Evolutionary conservation across 2,888 invertebrate genomes (phyloP).

Genomic region (Caenorhabditis macrosperma): DNA sequence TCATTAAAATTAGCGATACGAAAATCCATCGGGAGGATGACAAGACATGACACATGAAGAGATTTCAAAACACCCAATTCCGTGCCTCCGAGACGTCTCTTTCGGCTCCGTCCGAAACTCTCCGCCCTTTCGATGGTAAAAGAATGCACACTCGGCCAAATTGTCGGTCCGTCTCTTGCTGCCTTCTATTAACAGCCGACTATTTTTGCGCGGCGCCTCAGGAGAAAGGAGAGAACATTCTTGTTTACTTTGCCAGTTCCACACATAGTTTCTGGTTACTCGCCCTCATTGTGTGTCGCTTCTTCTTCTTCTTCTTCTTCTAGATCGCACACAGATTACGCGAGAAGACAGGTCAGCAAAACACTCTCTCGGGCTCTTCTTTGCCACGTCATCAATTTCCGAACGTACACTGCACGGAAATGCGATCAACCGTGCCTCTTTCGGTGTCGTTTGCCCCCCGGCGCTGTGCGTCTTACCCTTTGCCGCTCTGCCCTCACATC

Average conservation of each 20-base stretch:
- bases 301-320: not conserved
- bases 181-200: not conserved
- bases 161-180: not conserved
- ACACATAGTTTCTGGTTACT: slow-evolving; percentile 28
- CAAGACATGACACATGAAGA: not conserved
- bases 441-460: slow-evolving; percentile 25
- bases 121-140: not conserved
- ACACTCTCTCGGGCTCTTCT: not conserved
- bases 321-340: slow-evolving; percentile 12
- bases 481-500: slow-evolving; percentile 14
- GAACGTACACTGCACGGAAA: slow-evolving; percentile 14
- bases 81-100: not conserved
- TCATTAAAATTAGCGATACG: not conserved
- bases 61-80: not conserved
- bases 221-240: slow-evolving; percentile 9
- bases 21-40: not conserved
- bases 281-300: slow-evolving; percentile 1
- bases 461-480: slow-evolving; percentile 19
- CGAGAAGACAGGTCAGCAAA: not conserved
- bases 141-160: slow-evolving; percentile 10
- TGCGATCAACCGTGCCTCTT: slow-evolving; percentile 24
- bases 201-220: slow-evolving; percentile 9
- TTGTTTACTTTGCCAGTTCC: slow-evolving; percentile 39
- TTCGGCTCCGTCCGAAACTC: not conserved
- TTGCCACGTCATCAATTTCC: not conserved